A percentile compares a stretch with the other conserved stretches of the same genome.
phyloP scores from a whole-genome alignment of 2,888 invertebrate genomes.

The Polymixis flavicincta region DNA sequence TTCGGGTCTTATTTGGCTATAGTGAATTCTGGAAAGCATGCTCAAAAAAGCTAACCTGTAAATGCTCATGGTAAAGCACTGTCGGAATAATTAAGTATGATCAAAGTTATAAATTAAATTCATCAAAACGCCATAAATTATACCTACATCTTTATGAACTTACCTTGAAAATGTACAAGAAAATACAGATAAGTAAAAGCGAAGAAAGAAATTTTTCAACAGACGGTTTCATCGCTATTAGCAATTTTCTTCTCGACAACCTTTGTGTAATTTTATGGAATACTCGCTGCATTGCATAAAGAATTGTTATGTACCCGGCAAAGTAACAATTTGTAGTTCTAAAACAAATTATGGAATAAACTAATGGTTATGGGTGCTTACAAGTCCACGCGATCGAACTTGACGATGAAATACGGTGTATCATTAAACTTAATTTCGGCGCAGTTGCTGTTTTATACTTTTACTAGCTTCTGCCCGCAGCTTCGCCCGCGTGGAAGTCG shows the following conservation, averaged over 20 bases:
- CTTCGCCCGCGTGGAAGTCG: no score
- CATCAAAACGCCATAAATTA: constrained; percentile 22
- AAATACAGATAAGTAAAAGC: constrained; percentile 20
- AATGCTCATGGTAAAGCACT: constrained; percentile 1
- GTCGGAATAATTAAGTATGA: not conserved
- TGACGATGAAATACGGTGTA: constrained; percentile 25
- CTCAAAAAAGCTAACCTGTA: not conserved
- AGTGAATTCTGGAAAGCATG: not conserved
- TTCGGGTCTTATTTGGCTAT: not conserved
- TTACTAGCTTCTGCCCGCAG: no score
- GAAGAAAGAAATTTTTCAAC: constrained; percentile 26
- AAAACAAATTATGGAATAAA: constrained; percentile 19
- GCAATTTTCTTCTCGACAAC: constrained; percentile 43
- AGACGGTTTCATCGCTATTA: constrained; percentile 27
- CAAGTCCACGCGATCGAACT: constrained; percentile 33
- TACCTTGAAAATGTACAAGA: constrained; percentile 18
- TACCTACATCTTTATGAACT: constrained; percentile 18
- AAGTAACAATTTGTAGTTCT: constrained; percentile 42
- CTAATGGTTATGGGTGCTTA: not conserved
- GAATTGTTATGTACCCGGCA: constrained; percentile 25
- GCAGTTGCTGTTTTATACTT: not conserved
- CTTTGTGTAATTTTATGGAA: constrained; percentile 32
- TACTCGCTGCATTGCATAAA: constrained; percentile 37
- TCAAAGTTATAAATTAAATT: not conserved
- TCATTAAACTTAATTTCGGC: constrained; percentile 17